Evolutionary conservation across 2,113 vertebrate species (phyloP).

Genomic region (Plestiodon gilberti): DNA sequence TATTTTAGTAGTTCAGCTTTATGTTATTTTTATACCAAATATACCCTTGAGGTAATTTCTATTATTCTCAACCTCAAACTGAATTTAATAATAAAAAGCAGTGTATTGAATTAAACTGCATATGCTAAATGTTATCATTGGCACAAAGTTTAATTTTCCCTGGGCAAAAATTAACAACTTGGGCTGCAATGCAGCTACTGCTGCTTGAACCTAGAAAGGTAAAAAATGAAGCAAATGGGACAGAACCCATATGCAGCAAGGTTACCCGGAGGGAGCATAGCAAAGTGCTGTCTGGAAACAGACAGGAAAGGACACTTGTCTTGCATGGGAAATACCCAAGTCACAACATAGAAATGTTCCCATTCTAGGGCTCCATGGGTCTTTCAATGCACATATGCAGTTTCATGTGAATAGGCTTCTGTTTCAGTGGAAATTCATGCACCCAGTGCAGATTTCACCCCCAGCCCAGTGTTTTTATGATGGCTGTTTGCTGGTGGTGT

Average conservation of each 20-base stretch:
- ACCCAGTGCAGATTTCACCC: background rate
- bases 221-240: background rate
- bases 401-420: background rate
- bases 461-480: too few species aligned
- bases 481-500: too few species aligned
- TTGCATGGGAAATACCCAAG: background rate
- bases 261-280: background rate
- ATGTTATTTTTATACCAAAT: slow-evolving; percentile 73
- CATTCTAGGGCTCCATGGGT: background rate
- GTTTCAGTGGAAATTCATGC: background rate
- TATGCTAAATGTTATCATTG: slow-evolving; percentile 65
- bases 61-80: slow-evolving; percentile 62
- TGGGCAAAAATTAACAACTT: slow-evolving; percentile 66
- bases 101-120: slow-evolving; percentile 51
- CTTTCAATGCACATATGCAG: background rate
- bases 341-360: background rate
- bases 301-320: background rate
- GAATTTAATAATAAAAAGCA: slow-evolving; percentile 65
- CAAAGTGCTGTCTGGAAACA: background rate
- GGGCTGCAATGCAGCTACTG: slow-evolving; percentile 44
- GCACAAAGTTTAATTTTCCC: slow-evolving; percentile 64
- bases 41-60: slow-evolving; percentile 59
- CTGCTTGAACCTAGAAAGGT: background rate
- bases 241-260: background rate
- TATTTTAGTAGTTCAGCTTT: slow-evolving; percentile 62